A percentile compares a stretch with the other conserved stretches of the same genome.
phyloP scores from a whole-genome alignment of 1,140 invertebrate species.

The Microvelia longipes region DNA sequence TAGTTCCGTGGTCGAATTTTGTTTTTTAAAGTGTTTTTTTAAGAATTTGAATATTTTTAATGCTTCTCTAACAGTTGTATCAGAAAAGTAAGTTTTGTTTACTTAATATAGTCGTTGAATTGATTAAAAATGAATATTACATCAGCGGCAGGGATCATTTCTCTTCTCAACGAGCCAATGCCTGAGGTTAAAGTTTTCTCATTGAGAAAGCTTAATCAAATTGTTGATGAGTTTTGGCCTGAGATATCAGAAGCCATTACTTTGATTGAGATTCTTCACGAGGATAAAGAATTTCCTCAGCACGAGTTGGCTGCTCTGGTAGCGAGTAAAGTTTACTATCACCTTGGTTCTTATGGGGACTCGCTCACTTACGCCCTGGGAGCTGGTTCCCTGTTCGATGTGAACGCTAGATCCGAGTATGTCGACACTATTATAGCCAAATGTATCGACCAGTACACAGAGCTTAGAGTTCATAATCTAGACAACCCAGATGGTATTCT shows the following conservation, averaged over 20 bases:
- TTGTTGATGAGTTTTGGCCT: constrained; percentile 96
- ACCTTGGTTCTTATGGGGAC: constrained; percentile 90
- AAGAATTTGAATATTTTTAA: no score
- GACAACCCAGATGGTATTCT: constrained; percentile 41
- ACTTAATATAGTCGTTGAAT: no score
- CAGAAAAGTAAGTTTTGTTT: no score
- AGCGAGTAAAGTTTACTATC: constrained; percentile 96
- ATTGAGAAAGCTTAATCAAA: constrained; percentile 70
- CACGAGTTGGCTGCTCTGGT: constrained; percentile 88
- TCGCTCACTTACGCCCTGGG: constrained; percentile 86
- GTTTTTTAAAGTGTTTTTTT: no score
- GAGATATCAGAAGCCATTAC: constrained; percentile 90
- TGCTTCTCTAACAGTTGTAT: no score
- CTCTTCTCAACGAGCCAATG: constrained; percentile 84
- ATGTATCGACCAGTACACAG: constrained; percentile 89
- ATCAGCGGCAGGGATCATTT: constrained; percentile 74
- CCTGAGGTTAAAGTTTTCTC: constrained; percentile 87
- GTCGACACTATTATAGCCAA: constrained; percentile 87
- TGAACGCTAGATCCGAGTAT: constrained; percentile 84
- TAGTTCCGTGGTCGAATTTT: no score
- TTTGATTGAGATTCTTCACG: constrained; percentile 78
- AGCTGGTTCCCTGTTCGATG: constrained; percentile 84
- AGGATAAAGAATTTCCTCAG: constrained; percentile 75
- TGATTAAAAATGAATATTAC: constrained; percentile 36
- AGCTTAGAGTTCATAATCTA: constrained; percentile 53